phyloP scores from a whole-genome alignment of 2,113 vertebrate species.

The Solenodon paradoxus region DNA sequence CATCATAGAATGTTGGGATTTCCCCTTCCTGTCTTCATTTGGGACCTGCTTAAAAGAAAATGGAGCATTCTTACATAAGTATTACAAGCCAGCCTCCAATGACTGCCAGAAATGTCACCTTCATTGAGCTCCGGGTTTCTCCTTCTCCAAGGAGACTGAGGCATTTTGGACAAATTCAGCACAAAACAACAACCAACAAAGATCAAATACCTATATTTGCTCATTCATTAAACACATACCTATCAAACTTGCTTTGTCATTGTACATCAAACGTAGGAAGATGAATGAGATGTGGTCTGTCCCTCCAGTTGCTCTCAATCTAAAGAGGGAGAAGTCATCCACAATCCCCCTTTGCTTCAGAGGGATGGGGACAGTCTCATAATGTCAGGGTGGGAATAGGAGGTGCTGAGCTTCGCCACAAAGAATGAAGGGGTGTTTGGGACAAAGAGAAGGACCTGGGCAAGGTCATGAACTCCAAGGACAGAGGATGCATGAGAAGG shows the following conservation, averaged over 20 bases:
- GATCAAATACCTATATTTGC: too few relatives aligned
- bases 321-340: too few relatives aligned
- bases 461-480: not conserved
- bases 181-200: not conserved
- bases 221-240: too few relatives aligned
- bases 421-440: not conserved
- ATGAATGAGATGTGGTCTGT: not conserved
- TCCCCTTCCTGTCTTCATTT: not conserved
- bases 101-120: not conserved
- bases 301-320: not conserved
- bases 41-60: not conserved
- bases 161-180: not conserved
- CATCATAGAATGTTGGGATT: too few relatives aligned
- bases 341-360: not conserved
- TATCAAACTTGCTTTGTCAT: too few relatives aligned
- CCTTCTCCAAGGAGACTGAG: not conserved
- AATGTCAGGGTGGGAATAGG: fast-evolving
- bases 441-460: not conserved
- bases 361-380: too few relatives aligned
- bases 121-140: not conserved
- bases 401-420: too few relatives aligned
- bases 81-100: not conserved
- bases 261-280: not conserved
- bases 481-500: too few relatives aligned
- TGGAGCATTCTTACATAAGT: not conserved